Evolutionary conservation across 1,140 invertebrate genomes (phyloP).

Genomic region (Calephelis virginiensis): DNA sequence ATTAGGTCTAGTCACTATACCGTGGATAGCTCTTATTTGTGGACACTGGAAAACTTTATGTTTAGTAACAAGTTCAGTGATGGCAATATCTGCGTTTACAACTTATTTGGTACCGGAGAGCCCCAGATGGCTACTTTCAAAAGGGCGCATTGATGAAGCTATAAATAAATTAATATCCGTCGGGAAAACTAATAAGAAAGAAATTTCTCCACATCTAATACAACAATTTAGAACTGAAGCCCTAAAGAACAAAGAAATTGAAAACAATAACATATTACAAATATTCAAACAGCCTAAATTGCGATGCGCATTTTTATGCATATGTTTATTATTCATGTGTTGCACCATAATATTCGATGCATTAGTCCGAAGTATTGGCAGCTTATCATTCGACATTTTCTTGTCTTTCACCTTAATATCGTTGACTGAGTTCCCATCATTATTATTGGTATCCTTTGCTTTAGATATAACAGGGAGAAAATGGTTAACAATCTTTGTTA

Average conservation of each 20-base stretch:
- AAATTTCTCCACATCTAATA: constrained; percentile 45
- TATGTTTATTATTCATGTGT: constrained; percentile 54
- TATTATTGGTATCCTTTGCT: constrained; percentile 53
- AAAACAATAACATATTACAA: constrained; percentile 39
- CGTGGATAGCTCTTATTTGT: constrained; percentile 82
- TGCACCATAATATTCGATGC: constrained; percentile 53
- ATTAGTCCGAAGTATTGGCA: constrained; percentile 52
- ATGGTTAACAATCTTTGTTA: constrained; percentile 40
- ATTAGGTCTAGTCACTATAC: constrained; percentile 80
- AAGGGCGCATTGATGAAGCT: constrained; percentile 82
- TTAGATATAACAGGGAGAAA: constrained; percentile 59
- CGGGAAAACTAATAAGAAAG: constrained; percentile 52
- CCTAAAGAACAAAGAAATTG: constrained; percentile 33
- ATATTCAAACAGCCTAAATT: constrained; percentile 46
- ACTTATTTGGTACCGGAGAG: constrained; percentile 84
- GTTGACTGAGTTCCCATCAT: constrained; percentile 57
- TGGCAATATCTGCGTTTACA: constrained; percentile 59
- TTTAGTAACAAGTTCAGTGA: constrained; percentile 76
- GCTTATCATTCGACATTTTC: constrained; percentile 57
- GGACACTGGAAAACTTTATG: constrained; percentile 84
- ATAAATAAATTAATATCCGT: constrained; percentile 76
- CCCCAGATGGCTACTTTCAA: constrained; percentile 85
- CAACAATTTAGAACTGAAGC: constrained; percentile 49
- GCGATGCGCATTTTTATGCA: constrained; percentile 47
- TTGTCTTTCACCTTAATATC: constrained; percentile 60